phyloP scores from a whole-genome alignment of 2,113 vertebrate genomes.

The Chelonoidis abingdonii region DNA sequence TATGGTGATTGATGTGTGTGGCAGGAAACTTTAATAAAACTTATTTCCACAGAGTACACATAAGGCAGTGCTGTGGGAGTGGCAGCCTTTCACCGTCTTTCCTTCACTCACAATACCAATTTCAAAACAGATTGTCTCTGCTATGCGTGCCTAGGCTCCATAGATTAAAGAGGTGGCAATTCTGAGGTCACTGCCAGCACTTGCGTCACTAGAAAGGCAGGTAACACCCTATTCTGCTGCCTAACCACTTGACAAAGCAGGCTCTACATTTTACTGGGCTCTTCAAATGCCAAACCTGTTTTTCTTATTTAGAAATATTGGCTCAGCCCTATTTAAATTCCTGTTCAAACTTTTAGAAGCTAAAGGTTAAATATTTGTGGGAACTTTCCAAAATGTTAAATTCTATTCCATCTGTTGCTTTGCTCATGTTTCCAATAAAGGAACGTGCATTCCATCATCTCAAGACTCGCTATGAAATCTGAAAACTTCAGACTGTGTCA shows the following conservation, averaged over 20 bases:
- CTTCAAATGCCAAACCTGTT: background rate
- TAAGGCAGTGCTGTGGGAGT: background rate
- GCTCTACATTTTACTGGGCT: background rate
- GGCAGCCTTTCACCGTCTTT: background rate
- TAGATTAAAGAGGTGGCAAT: background rate
- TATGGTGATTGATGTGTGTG: fast-evolving
- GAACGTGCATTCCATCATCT: background rate
- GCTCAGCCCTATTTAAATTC: slow-evolving; percentile 18
- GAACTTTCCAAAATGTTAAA: background rate
- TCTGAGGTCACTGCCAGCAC: background rate
- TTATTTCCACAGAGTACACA: fast-evolving
- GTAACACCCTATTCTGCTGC: fast-evolving
- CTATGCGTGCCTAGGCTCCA: fast-evolving
- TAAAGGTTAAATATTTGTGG: slow-evolving; percentile 18
- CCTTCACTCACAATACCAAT: background rate
- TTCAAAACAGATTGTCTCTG: background rate
- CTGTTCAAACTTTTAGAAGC: background rate
- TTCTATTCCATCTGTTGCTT: background rate
- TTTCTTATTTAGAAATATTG: background rate
- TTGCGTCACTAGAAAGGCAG: background rate
- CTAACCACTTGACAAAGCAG: background rate
- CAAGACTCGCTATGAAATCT: slow-evolving; percentile 35
- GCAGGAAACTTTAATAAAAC: background rate
- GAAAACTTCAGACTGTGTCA: slow-evolving; percentile 64
- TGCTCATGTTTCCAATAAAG: background rate